Evolutionary conservation across 2,113 vertebrate species (phyloP).

Genomic region (Ceyx cyanopectus): DNA sequence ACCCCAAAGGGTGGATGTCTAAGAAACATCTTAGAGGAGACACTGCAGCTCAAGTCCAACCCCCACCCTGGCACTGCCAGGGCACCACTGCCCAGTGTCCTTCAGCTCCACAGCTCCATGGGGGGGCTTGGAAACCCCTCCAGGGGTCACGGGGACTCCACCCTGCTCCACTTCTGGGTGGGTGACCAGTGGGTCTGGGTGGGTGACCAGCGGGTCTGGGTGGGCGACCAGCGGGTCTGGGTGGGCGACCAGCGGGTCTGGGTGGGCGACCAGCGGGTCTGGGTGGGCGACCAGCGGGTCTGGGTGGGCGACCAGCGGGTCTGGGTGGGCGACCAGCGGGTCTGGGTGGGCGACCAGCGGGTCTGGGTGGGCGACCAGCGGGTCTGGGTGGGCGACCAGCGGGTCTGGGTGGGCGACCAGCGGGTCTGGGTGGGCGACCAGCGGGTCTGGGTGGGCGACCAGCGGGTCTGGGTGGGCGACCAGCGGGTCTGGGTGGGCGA

Average conservation of each 20-base stretch:
- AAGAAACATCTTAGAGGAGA: not conserved
- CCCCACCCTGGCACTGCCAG: not conserved
- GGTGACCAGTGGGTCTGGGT: not conserved
- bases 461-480: not conserved
- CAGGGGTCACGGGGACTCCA: not conserved
- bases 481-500: not conserved
- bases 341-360: no score
- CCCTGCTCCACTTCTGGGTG: not conserved
- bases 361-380: no score
- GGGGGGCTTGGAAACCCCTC: not conserved
- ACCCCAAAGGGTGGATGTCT: rapidly evolving
- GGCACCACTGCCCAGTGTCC: not conserved
- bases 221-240: no score
- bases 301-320: no score
- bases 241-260: no score
- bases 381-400: no score
- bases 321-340: no score
- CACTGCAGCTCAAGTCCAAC: not conserved
- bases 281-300: no score
- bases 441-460: not conserved
- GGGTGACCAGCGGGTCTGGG: not conserved
- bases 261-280: no score
- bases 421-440: no score
- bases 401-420: no score
- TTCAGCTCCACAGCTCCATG: not conserved